These are phyloP conservation scores for Geodia barretti DNA, from an alignment of 37 sponge, comb jelly and placozoan genomes.

Conservation along the genomic window DNA sequence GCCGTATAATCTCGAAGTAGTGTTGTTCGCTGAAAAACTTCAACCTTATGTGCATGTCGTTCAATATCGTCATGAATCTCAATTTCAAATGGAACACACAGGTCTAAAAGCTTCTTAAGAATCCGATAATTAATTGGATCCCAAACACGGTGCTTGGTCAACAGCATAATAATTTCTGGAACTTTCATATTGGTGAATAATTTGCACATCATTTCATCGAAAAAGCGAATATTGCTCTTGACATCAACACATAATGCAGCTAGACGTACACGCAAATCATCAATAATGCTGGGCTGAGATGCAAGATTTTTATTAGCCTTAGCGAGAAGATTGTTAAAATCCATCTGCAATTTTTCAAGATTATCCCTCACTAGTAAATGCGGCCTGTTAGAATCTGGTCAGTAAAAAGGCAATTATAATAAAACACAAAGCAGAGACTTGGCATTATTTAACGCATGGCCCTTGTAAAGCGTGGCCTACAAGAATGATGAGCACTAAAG, in stretches of 20 bases:
- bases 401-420: too few relatives aligned
- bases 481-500: too few relatives aligned
- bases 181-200: background rate
- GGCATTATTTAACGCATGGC: too few relatives aligned
- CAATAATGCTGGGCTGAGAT: too few relatives aligned
- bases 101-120: background rate
- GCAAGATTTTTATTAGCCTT: background rate
- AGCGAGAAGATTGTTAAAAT: conserved; percentile 5
- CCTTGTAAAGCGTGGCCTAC: too few relatives aligned
- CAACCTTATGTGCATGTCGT: background rate
- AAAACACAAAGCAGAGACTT: too few relatives aligned
- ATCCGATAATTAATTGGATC: background rate
- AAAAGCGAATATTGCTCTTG: background rate
- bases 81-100: background rate
- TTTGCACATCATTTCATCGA: background rate
- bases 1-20: background rate
- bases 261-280: background rate
- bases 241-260: background rate
- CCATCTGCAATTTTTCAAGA: background rate
- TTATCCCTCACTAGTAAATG: background rate
- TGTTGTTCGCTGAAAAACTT: background rate
- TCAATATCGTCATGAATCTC: background rate
- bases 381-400: too few relatives aligned
- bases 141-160: background rate
- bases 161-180: background rate